A percentile compares a stretch with the other conserved stretches of the same genome.
These are phyloP conservation scores for Carassius auratus DNA, from an alignment of 2,113 vertebrate genomes.

Conservation along the genomic window DNA sequence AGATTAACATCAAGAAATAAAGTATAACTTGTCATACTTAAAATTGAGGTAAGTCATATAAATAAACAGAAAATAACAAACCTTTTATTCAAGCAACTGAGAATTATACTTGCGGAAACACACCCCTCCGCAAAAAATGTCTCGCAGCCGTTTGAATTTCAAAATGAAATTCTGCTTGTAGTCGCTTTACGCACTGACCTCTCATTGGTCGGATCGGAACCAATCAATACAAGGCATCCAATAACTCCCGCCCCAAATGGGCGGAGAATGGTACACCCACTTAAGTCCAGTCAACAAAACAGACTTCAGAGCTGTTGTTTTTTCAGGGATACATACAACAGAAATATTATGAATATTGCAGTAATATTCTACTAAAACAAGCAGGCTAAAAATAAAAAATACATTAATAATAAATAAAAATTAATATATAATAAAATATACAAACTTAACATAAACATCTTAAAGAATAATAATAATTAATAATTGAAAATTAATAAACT, in stretches of 20 bases:
- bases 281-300: not conserved
- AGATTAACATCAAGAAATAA: not conserved
- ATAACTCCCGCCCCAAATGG: not conserved
- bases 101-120: not conserved
- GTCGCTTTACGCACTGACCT: not conserved
- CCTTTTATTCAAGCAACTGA: not conserved
- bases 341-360: no score
- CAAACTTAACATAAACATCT: no score
- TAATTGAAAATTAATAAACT: no score
- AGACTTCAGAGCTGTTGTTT: not conserved
- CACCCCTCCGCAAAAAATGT: not conserved
- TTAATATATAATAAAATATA: no score
- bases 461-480: no score
- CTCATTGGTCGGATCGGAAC: slow-evolving; percentile 37
- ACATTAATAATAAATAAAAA: no score
- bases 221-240: slow-evolving; percentile 11
- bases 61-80: not conserved
- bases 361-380: no score
- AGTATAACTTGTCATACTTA: not conserved
- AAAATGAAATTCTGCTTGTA: slow-evolving; percentile 61
- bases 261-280: not conserved
- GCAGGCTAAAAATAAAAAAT: no score
- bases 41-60: not conserved
- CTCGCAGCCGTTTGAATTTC: slow-evolving; percentile 69
- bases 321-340: no score